Evolutionary conservation across 2,797 vertebrate genomes (phyloP).

Genomic region (Cirrhinus molitorella): DNA sequence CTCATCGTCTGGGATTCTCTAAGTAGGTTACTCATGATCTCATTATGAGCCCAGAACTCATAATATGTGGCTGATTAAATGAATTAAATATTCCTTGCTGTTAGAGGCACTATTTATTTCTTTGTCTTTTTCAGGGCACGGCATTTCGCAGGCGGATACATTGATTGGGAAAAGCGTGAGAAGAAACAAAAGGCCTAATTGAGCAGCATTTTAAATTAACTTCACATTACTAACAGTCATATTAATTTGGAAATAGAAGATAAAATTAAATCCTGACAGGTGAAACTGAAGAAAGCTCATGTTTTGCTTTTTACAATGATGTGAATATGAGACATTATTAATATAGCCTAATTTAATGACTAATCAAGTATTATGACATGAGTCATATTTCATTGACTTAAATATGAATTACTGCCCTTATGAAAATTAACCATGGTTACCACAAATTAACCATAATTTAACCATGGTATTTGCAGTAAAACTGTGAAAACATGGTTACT

Average conservation of each 20-base stretch:
- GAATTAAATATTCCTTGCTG: not conserved
- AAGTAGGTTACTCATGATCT: conserved; percentile 61
- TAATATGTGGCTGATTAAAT: not conserved
- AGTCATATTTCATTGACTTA: not conserved
- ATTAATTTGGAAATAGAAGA: not conserved
- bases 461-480: no score
- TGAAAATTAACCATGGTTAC: no score
- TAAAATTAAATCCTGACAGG: not conserved
- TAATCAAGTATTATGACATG: not conserved
- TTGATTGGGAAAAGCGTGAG: conserved; percentile 73
- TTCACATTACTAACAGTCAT: not conserved
- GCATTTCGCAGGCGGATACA: conserved; percentile 78
- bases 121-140: conserved; percentile 66
- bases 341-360: not conserved
- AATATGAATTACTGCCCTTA: no score
- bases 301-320: not conserved
- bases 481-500: no score
- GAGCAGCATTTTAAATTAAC: not conserved
- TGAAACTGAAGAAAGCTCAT: not conserved
- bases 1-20: conserved; percentile 70
- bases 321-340: not conserved
- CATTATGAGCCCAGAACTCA: not conserved
- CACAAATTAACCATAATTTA: no score
- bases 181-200: conserved; percentile 54
- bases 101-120: not conserved